These are phyloP conservation scores for Hoplostethus mediterraneus DNA, from an alignment of 2,797 vertebrate species.

Conservation along the genomic window DNA sequence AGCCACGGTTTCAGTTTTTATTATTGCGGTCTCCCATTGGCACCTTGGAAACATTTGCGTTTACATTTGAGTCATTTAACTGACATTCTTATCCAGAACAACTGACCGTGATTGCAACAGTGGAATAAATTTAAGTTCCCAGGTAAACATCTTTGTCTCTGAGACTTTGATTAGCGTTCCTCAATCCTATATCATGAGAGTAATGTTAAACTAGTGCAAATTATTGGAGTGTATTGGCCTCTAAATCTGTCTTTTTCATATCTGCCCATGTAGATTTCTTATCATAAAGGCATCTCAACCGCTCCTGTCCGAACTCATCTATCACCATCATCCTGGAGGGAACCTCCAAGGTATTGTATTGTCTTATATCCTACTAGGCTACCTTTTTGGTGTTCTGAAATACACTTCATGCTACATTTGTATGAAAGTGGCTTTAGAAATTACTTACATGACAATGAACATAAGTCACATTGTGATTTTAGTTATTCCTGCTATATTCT, in stretches of 20 bases:
- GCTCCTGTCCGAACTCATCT: constrained; percentile 69
- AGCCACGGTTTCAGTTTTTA: background rate
- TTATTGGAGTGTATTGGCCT: background rate
- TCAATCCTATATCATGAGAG: background rate
- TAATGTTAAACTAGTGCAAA: background rate
- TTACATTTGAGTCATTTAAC: background rate
- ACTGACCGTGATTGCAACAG: background rate
- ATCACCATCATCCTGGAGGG: constrained; percentile 82
- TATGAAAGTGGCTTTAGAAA: background rate
- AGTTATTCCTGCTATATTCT: background rate
- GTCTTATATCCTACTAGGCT: background rate
- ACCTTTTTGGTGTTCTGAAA: background rate
- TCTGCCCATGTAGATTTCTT: constrained; percentile 68
- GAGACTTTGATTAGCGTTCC: background rate
- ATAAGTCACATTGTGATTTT: background rate
- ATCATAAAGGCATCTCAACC: constrained; percentile 77
- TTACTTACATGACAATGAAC: background rate
- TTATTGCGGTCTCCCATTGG: background rate
- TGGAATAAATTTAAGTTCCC: background rate
- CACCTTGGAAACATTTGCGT: background rate
- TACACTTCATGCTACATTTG: background rate
- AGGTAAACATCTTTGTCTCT: background rate
- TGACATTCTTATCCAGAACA: background rate
- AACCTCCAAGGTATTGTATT: constrained; percentile 80
- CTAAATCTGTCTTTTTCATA: constrained; percentile 7